Evolutionary conservation across 2,888 invertebrate species (phyloP).

Genomic region (Meiosimyza decipiens): DNA sequence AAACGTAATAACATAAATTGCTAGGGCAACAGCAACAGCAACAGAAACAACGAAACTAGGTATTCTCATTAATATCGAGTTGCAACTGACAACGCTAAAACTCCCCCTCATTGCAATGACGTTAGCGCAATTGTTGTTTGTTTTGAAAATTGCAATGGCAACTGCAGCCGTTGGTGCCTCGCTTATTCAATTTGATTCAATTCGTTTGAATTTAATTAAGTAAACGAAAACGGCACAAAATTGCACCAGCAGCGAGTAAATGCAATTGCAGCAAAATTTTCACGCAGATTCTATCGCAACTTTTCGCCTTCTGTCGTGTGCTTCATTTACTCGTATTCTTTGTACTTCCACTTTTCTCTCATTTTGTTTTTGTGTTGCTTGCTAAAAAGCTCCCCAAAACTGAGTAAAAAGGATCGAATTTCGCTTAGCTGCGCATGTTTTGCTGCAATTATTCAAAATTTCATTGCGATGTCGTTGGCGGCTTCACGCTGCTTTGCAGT

Average conservation of each 20-base stretch:
- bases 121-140: too few species aligned
- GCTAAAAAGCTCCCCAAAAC: too few species aligned
- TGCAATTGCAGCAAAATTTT: neutral
- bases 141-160: too few species aligned
- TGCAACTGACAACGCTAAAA: too few species aligned
- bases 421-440: constrained; percentile 30
- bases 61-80: too few species aligned
- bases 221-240: constrained; percentile 49
- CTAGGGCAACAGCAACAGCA: too few species aligned
- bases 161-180: neutral
- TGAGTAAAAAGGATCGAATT: neutral
- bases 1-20: too few species aligned
- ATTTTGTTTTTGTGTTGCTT: too few species aligned
- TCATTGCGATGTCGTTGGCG: constrained; percentile 23
- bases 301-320: constrained; percentile 16
- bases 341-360: too few species aligned
- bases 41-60: too few species aligned
- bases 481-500: constrained; percentile 12
- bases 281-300: constrained; percentile 57
- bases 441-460: constrained; percentile 36
- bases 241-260: constrained; percentile 49
- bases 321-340: constrained; percentile 4
- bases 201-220: constrained; percentile 63
- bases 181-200: constrained; percentile 51
- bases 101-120: too few species aligned